Base-by-base conservation (phyloP, 2,888 invertebrate species). In the Imbricaverruca yamaguchii region DNA sequence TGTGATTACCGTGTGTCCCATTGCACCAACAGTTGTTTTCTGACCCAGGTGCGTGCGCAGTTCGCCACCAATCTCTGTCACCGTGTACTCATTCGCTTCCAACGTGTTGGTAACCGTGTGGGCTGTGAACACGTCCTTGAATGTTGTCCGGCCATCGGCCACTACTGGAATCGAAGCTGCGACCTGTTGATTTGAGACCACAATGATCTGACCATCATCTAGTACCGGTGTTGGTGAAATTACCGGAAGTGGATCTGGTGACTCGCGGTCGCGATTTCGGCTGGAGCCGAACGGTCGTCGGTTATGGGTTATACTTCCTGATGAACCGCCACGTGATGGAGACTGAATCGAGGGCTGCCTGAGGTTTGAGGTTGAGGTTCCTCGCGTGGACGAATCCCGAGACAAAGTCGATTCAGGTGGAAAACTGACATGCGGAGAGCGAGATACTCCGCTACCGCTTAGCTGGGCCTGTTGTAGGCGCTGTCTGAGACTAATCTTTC, bases 51-150 rank as follows among this genome's bases (percentile, higher is more conserved):
- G 69, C 15, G 83, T 82, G 39, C 81, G 83, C 10, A 82, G 63
- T 25, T 63, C 23, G 8, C 83, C 83, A 59, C 83, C 78, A 15
- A 84, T 83, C 23, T 81, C 82, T 10, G 83, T 84, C 77, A 82
- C 83, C 7, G 83, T 83, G n/a, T 83, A 83, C 67, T 83, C 82
- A 61, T 82, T 81, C 7, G 81, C 81, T 61, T 83, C 82, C 21
- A 84, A 77, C 12, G 83, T 80, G 80, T 83, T 83, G 10, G 83
- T 84, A 21, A 81, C 80, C 13, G 77, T 78, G 18, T 82, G 82
- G 21, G 84, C 84, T n/a, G 84, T 84, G n/a, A 84, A 82, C 9
- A 84, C 83, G 77, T 84, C 83, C 69, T 83, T 83, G 57, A 82
- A 81, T 55, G 81, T 56, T 18, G 84, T 84, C 56, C 67, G 25